A percentile compares a stretch with the other conserved stretches of the same genome.
Evolutionary conservation across 1,140 invertebrate genomes (phyloP).

Genomic region (Caenorhabditis briggsae): DNA sequence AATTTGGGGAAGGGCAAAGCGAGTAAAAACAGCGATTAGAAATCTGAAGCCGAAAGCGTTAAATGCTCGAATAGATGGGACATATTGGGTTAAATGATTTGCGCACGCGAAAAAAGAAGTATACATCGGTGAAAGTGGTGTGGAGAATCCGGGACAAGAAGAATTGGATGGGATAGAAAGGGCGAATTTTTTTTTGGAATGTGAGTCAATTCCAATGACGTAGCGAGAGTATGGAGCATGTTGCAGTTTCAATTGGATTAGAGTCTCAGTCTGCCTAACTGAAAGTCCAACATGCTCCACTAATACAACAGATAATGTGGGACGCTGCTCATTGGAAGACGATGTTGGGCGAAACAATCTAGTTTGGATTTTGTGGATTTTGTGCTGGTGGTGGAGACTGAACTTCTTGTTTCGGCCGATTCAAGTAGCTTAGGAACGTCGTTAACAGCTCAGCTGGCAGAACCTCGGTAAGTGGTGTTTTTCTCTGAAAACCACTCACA

Average conservation of each 20-base stretch:
- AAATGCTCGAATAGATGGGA: not conserved
- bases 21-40: slow-evolving; percentile 45
- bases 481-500: not conserved
- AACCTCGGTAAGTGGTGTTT: not conserved
- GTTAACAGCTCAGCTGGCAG: not conserved
- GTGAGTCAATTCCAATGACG: not conserved
- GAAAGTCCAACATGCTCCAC: slow-evolving; percentile 18
- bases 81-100: not conserved
- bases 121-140: slow-evolving; percentile 22
- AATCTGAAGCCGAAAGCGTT: slow-evolving; percentile 52
- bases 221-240: not conserved
- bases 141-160: not conserved
- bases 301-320: not conserved
- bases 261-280: not conserved
- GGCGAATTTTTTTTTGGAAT: no score
- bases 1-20: slow-evolving; percentile 20
- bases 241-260: slow-evolving; percentile 28
- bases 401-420: not conserved
- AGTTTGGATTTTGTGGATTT: not conserved
- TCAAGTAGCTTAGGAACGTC: not conserved
- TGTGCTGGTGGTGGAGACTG: not conserved
- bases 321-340: slow-evolving; percentile 17
- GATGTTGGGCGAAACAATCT: not conserved
- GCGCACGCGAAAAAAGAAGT: not conserved
- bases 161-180: slow-evolving; percentile 8